Base-by-base conservation (phyloP, 2,888 invertebrate genomes). In the Ectobius pallidus region DNA sequence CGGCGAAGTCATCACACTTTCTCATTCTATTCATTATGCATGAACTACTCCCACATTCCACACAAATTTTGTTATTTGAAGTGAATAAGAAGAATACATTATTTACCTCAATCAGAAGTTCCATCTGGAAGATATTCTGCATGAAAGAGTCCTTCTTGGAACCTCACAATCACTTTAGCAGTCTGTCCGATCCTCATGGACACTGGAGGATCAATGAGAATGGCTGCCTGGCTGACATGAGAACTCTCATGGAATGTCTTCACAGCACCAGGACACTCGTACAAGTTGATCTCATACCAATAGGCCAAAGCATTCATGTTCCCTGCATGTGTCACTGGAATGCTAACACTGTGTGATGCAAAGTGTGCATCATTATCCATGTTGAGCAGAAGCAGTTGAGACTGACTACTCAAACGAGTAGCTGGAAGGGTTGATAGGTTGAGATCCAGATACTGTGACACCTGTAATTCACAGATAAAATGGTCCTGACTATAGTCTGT, bases 211-310 rank as follows among this genome's bases (percentile, higher is more conserved):
- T 84, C 78, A 0, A 86, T 80, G 74, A 88, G 78, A 77, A 85
- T 86, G 71, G 85, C 85, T 76, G 83, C 83, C 32, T 85, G 85
- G 77, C 86, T 85, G 55, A 84, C 80, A 77, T 86, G 85, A 78
- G 86, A 80, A 72, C 81, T 81, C 70, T 82, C 75, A 74, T 84
- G 81, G 68, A 83, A 82, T 0, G 88, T 88, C 6, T 83, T 81
- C 72, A 87, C 81, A 11, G 42, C 30, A 30, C 79, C 81, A 25
- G 80, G 79, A 27, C 82, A 80, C 68, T 85, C 81, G 76, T 84
- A 81, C 25, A 86, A 78, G 74, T 85, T 83, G 62, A 87, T 81
- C n/a, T 82, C 81, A 76, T 85, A 89, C 87, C 88, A 89, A 76
- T 87, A 86, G 22, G 87, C 79, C 72, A 89, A 81, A 2, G 85